Evolutionary conservation across 2,113 vertebrate genomes (phyloP).

Genomic region (Poecilia latipinna): DNA sequence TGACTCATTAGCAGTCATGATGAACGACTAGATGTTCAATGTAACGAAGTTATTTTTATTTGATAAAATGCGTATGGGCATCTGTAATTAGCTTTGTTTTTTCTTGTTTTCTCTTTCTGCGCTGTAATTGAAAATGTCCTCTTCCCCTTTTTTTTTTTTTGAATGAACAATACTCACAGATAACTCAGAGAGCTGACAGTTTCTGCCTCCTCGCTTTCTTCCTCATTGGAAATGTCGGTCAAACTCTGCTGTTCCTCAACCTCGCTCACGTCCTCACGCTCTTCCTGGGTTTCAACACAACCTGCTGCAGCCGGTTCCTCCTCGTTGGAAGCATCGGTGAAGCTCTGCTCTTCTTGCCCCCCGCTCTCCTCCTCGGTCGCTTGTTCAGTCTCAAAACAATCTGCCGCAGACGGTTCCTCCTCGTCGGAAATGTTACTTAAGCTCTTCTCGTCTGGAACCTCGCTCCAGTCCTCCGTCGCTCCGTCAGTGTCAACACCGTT

Average conservation of each 20-base stretch:
- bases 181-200: slow-evolving; percentile 9
- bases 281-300: slow-evolving; percentile 22
- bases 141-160: slow-evolving; percentile 36
- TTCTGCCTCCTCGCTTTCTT: slow-evolving; percentile 38
- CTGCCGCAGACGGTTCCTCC: slow-evolving; percentile 6
- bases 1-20: background rate
- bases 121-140: slow-evolving; percentile 29
- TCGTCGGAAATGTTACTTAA: background rate
- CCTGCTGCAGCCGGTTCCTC: slow-evolving; percentile 29
- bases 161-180: slow-evolving; percentile 59
- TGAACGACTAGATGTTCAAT: background rate
- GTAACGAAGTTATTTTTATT: background rate
- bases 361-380: background rate
- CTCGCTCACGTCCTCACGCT: background rate
- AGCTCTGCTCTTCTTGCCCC: slow-evolving; percentile 22
- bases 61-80: no score
- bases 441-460: slow-evolving; percentile 20
- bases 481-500: slow-evolving; percentile 19
- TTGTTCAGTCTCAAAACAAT: background rate
- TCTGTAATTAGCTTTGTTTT: background rate
- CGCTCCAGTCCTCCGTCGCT: background rate
- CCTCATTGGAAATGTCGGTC: slow-evolving; percentile 4
- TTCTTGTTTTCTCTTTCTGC: background rate
- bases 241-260: slow-evolving; percentile 23
- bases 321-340: background rate